Evolutionary conservation across 2,888 invertebrate species (phyloP).

Genomic region (Melinaea menophilus): DNA sequence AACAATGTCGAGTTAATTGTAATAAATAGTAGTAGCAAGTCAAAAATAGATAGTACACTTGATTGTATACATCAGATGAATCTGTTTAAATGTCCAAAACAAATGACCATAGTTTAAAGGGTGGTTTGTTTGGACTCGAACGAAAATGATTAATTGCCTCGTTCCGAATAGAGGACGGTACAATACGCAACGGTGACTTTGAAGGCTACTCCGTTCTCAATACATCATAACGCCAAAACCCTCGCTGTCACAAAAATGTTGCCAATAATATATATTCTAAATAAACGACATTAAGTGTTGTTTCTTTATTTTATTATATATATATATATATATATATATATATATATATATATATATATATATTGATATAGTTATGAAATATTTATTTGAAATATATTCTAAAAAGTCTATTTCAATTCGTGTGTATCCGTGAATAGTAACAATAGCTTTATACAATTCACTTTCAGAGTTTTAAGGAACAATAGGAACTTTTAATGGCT

Average conservation of each 20-base stretch:
- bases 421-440: conserved; percentile 40
- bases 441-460: conserved; percentile 43
- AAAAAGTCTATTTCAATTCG: conserved; percentile 15
- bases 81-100: conserved; percentile 30
- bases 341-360: too few species aligned
- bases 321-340: too few species aligned
- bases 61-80: background rate
- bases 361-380: too few species aligned
- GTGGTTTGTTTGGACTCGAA: conserved; percentile 20
- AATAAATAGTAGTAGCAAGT: too few species aligned
- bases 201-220: conserved; percentile 39
- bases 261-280: conserved; percentile 7
- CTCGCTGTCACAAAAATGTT: conserved; percentile 24
- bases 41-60: too few species aligned
- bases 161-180: conserved; percentile 37
- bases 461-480: conserved; percentile 44
- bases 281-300: background rate
- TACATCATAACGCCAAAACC: conserved; percentile 38
- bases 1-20: too few species aligned
- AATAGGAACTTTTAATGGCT: conserved; percentile 63
- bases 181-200: conserved; percentile 42
- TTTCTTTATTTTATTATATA: background rate
- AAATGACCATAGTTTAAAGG: conserved; percentile 25
- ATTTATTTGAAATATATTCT: conserved; percentile 7
- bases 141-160: conserved; percentile 30